Conservation (phyloP, 2,888 invertebrate genomes). For the Empis livida region DNA sequence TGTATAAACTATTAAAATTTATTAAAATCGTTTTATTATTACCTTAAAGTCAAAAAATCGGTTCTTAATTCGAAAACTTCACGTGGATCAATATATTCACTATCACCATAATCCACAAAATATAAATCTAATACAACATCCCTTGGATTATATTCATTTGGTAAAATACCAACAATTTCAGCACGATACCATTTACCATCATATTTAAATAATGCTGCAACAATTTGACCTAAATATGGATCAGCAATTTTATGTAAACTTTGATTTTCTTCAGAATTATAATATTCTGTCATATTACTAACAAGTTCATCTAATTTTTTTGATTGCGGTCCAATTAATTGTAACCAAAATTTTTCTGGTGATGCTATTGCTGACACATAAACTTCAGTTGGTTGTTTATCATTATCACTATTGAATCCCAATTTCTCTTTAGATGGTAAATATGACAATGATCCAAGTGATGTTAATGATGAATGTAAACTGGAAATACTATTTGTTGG, state of each 20-base stretch:
- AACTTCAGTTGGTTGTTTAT: constrained; percentile 60
- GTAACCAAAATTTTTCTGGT: constrained; percentile 76
- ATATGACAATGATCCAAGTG: constrained; percentile 24
- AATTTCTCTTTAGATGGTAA: constrained; percentile 29
- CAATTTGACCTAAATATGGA: constrained; percentile 60
- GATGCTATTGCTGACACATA: constrained; percentile 76
- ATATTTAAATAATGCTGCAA: constrained; percentile 69
- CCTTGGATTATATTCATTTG: constrained; percentile 47
- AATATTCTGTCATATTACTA: constrained; percentile 71
- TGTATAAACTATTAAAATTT: not conserved
- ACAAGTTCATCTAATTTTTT: constrained; percentile 67
- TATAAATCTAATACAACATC: constrained; percentile 56
- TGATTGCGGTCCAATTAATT: constrained; percentile 62
- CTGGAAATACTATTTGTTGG: constrained; percentile 32
- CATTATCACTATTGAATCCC: constrained; percentile 20
- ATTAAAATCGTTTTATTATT: not conserved
- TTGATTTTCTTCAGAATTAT: constrained; percentile 49
- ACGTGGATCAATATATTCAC: constrained; percentile 49
- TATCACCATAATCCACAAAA: constrained; percentile 82
- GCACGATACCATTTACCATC: constrained; percentile 61
- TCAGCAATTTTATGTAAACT: constrained; percentile 45
- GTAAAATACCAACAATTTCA: constrained; percentile 51
- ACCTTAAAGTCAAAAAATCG: constrained; percentile 41
- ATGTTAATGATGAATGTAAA: constrained; percentile 32
- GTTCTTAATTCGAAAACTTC: constrained; percentile 62